phyloP scores from a whole-genome alignment of 2,113 vertebrate genomes.

The Chloropsis cyanopogon region DNA sequence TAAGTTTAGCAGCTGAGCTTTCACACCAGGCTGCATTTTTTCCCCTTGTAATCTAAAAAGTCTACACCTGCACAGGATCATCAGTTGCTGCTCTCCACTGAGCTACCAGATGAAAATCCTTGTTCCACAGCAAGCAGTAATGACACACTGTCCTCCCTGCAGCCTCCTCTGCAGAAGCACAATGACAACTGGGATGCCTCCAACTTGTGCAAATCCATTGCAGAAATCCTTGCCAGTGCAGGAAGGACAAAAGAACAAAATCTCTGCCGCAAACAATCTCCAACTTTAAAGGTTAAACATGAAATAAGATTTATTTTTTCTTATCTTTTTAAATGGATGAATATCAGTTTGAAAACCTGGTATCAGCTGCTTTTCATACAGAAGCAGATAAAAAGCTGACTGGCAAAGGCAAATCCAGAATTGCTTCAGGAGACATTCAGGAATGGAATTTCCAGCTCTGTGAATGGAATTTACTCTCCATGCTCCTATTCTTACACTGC shows the following conservation, averaged over 20 bases:
- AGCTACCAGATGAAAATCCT: conserved; percentile 17
- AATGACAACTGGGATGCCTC: neutral
- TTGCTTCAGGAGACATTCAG: neutral
- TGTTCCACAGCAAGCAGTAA: conserved; percentile 10
- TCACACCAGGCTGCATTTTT: conserved; percentile 10
- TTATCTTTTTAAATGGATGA: neutral
- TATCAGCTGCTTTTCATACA: neutral
- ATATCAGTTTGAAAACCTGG: neutral
- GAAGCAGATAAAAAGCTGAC: neutral
- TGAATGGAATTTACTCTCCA: neutral
- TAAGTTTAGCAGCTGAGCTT: neutral
- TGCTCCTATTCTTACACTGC: neutral
- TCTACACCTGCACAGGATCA: neutral
- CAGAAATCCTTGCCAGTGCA: neutral
- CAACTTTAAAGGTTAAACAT: neutral
- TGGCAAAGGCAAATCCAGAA: neutral
- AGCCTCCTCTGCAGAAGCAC: neutral
- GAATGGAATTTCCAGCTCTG: neutral
- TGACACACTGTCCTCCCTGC: neutral
- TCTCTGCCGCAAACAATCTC: neutral
- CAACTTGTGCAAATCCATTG: neutral
- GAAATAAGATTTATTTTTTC: neutral
- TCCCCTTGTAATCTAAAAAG: neutral
- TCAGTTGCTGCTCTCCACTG: neutral
- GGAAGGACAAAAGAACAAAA: neutral